These are phyloP conservation scores for Periophthalmodon schlosseri DNA, from an alignment of 2,113 vertebrate species.

Conservation along the genomic window DNA sequence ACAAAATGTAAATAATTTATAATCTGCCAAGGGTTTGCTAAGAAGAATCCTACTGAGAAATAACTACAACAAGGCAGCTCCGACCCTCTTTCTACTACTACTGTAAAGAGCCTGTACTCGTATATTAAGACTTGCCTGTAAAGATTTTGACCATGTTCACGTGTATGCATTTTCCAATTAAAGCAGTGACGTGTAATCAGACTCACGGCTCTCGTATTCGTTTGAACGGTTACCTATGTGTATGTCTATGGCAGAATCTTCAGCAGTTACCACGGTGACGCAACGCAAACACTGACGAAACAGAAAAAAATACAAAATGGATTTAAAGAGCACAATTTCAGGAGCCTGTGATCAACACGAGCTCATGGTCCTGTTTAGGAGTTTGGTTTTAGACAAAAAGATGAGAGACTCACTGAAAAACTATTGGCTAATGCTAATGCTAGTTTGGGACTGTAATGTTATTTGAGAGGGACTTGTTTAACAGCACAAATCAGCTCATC, in stretches of 20 bases:
- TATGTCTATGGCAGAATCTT: no score
- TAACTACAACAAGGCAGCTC: neutral
- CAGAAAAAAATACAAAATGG: no score
- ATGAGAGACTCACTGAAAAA: no score
- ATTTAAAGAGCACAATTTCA: no score
- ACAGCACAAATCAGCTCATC: no score
- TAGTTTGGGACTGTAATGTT: no score
- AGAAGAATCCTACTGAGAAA: neutral
- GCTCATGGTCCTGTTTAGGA: no score
- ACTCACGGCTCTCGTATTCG: neutral
- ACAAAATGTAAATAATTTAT: slow-evolving; percentile 2
- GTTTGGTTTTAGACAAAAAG: no score
- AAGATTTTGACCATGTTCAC: neutral
- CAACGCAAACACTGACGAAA: fast-evolving
- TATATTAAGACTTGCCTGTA: neutral
- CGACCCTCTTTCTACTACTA: neutral
- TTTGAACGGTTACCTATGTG: neutral
- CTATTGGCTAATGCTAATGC: no score
- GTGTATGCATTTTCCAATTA: slow-evolving; percentile 3
- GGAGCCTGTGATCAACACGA: no score
- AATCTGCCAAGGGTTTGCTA: neutral
- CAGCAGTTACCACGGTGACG: no score
- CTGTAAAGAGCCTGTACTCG: neutral
- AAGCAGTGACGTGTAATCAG: neutral
- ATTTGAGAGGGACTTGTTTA: no score